Conservation (phyloP, 2,113 vertebrate genomes). For the Epinephelus moara region DNA sequence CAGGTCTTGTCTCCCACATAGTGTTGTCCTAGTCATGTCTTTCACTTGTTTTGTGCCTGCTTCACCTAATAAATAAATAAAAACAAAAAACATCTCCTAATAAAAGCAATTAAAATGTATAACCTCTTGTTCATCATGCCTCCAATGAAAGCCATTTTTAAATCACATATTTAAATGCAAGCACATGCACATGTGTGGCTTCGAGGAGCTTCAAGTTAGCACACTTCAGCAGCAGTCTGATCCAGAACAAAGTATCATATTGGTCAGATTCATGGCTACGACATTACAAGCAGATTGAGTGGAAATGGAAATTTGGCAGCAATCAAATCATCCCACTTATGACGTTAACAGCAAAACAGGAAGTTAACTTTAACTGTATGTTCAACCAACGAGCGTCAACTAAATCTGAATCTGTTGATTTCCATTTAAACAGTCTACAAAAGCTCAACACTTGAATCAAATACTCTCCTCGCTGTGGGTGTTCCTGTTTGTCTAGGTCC, state of each 20-base stretch:
- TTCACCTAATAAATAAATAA: too few species aligned
- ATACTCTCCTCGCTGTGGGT: not conserved
- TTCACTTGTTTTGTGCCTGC: too few species aligned
- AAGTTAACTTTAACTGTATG: not conserved
- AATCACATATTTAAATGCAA: not conserved
- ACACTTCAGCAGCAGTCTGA: not conserved
- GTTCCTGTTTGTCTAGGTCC: not conserved
- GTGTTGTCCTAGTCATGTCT: too few species aligned
- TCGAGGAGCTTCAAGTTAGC: not conserved
- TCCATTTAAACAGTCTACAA: not conserved
- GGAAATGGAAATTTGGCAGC: not conserved
- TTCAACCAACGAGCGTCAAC: conserved; percentile 3
- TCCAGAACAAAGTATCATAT: not conserved
- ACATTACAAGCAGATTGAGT: not conserved
- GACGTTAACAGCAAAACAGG: not conserved
- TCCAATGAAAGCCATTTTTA: not conserved
- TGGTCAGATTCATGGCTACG: not conserved
- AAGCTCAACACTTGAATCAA: not conserved
- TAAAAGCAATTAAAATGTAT: not conserved
- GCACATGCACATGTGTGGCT: not conserved
- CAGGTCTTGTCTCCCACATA: too few species aligned
- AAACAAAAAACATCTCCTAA: not conserved
- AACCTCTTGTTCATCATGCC: not conserved
- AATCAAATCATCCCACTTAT: not conserved
- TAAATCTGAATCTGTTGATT: conserved; percentile 30